phyloP scores from a whole-genome alignment of 37 sponge, comb jelly and placozoan genomes.

The Ianthella basta region DNA sequence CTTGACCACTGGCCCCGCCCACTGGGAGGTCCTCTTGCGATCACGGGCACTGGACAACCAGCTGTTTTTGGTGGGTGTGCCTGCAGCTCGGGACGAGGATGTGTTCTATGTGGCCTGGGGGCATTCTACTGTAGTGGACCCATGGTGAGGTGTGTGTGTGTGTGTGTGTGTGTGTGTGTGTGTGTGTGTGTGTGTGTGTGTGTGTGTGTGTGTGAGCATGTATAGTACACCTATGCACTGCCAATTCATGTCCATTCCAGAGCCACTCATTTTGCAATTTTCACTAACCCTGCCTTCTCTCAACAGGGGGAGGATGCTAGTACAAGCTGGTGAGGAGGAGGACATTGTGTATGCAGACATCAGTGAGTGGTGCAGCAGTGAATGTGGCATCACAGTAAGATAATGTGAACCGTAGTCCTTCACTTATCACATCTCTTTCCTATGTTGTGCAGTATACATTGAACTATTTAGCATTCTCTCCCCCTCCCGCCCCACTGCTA shows the following conservation, averaged over 20 bases:
- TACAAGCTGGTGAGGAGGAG: slow-evolving; percentile 59
- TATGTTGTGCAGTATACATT: too few species aligned
- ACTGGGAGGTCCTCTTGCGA: slow-evolving; percentile 88
- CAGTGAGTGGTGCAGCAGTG: slow-evolving; percentile 8
- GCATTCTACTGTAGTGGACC: slow-evolving; percentile 71
- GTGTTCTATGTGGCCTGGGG: slow-evolving; percentile 85
- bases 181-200: neutral
- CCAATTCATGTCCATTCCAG: too few species aligned
- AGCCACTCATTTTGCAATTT: too few species aligned
- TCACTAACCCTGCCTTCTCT: too few species aligned
- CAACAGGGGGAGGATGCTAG: slow-evolving; percentile 62
- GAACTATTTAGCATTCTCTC: too few species aligned
- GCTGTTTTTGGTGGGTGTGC: slow-evolving; percentile 69
- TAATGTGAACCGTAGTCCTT: too few species aligned
- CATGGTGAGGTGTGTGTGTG: slow-evolving; percentile 85
- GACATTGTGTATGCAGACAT: slow-evolving; percentile 71
- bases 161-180: too few species aligned
- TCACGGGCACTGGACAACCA: slow-evolving; percentile 49
- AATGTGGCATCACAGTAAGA: too few species aligned
- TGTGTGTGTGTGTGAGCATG: neutral
- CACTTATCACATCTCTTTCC: too few species aligned
- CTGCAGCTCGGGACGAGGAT: slow-evolving; percentile 80
- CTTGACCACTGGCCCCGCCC: slow-evolving; percentile 90
- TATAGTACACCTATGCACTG: too few species aligned
- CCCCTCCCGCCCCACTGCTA: too few species aligned